Conservation (phyloP, 2,797 vertebrate species). For the Danio jaintianensis region DNA sequence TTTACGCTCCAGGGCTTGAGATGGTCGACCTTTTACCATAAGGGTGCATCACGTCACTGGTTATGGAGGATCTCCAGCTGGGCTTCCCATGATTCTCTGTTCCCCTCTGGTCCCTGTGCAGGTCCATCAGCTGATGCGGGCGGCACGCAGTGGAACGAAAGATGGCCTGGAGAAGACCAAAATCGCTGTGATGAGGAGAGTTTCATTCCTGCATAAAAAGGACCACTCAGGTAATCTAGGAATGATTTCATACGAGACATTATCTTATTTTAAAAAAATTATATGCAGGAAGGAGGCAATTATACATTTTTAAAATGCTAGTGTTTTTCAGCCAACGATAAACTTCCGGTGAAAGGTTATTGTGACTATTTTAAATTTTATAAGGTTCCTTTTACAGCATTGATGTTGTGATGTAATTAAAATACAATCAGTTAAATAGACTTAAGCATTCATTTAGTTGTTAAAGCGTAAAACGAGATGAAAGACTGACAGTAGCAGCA, state of each 20-base stretch:
- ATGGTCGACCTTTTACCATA: slow-evolving; percentile 26
- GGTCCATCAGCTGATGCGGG: slow-evolving; percentile 98
- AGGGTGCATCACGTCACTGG: neutral
- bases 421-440: no score
- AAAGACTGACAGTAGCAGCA: no score
- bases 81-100: slow-evolving; percentile 10
- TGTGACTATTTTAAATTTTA: no score
- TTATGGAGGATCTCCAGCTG: slow-evolving; percentile 42
- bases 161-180: slow-evolving; percentile 94
- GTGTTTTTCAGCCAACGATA: no score
- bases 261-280: neutral
- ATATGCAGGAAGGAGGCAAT: slow-evolving; percentile 25
- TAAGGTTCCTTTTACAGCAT: no score
- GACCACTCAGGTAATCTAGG: slow-evolving; percentile 81
- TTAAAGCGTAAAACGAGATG: no score
- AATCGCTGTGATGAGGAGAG: slow-evolving; percentile 91
- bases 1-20: slow-evolving; percentile 18
- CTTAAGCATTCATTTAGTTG: no score
- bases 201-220: slow-evolving; percentile 91
- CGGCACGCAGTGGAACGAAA: slow-evolving; percentile 91
- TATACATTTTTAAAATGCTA: slow-evolving; percentile 3
- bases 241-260: neutral
- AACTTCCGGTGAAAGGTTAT: no score
- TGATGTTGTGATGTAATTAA: no score
- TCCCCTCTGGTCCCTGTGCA: slow-evolving; percentile 64